Evolutionary conservation across 2,113 vertebrate genomes (phyloP).

Genomic region (Clarias macrocephalus): DNA sequence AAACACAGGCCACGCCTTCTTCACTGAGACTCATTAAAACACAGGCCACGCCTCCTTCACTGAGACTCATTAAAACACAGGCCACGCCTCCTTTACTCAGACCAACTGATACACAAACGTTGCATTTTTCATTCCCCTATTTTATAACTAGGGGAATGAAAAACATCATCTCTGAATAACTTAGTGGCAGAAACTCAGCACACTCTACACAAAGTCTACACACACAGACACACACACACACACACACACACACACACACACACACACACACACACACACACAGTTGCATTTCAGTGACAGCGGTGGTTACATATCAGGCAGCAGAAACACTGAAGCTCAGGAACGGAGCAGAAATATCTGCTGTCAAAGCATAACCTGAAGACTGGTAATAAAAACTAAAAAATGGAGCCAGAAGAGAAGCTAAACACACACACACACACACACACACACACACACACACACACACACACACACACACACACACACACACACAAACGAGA

Average conservation of each 20-base stretch:
- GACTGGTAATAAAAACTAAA: constrained; percentile 14
- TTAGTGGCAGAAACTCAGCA: background rate
- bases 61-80: no score
- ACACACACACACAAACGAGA: background rate
- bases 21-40: background rate
- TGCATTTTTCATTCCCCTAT: no score
- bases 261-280: constrained; percentile 21
- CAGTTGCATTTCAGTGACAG: constrained; percentile 6
- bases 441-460: constrained; percentile 31
- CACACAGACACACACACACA: background rate
- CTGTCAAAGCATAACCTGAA: constrained; percentile 34
- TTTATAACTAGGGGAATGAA: background rate
- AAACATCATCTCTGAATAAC: background rate
- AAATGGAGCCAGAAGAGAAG: background rate
- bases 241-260: constrained; percentile 33
- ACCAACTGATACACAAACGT: background rate
- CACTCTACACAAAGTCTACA: no score
- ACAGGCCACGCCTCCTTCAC: background rate
- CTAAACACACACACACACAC: constrained; percentile 2
- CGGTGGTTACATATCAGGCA: constrained; percentile 19
- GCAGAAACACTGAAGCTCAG: constrained; percentile 14
- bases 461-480: constrained; percentile 22
- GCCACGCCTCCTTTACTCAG: background rate
- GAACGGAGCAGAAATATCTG: constrained; percentile 25
- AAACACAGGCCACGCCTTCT: background rate